A percentile compares a stretch with the other conserved stretches of the same genome.
phyloP scores from a whole-genome alignment of 2,797 vertebrate genomes.

The Distichodus sexfasciatus region DNA sequence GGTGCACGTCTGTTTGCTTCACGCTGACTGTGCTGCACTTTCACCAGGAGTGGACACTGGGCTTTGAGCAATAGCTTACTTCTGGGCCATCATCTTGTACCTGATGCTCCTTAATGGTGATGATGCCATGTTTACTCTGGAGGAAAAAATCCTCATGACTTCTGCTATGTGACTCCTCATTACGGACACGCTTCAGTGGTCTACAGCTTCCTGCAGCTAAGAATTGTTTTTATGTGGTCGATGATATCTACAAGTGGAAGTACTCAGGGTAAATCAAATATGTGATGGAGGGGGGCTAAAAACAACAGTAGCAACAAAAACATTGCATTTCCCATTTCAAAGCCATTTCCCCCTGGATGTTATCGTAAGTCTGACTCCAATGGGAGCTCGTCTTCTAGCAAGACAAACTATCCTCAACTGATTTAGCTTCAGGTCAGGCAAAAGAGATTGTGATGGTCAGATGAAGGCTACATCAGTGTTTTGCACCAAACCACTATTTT shows the following conservation, averaged over 20 bases:
- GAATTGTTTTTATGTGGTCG: conserved; percentile 72
- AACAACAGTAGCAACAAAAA: conserved; percentile 40
- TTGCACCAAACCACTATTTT: conserved; percentile 45
- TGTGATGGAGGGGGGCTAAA: conserved; percentile 43
- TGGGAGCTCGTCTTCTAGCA: conserved; percentile 62
- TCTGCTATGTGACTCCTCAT: conserved; percentile 64
- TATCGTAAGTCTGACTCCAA: conserved; percentile 67
- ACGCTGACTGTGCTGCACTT: conserved; percentile 50
- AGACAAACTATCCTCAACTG: conserved; percentile 51
- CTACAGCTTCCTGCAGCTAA: conserved; percentile 64
- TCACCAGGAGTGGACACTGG: conserved; percentile 55
- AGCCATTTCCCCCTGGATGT: conserved; percentile 63
- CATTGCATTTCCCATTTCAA: conserved; percentile 66
- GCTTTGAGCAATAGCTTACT: conserved; percentile 66
- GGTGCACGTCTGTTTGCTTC: conserved; percentile 47
- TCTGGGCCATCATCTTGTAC: conserved; percentile 60
- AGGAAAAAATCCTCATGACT: conserved; percentile 59
- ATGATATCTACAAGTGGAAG: conserved; percentile 70
- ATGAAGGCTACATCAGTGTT: conserved; percentile 55
- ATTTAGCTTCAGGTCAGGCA: conserved; percentile 59
- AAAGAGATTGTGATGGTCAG: conserved; percentile 59
- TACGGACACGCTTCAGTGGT: conserved; percentile 68
- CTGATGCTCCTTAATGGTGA: conserved; percentile 65
- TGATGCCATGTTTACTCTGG: conserved; percentile 64
- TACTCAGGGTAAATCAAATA: conserved; percentile 70